phyloP scores from a whole-genome alignment of 1,140 invertebrate species.

The Palaemon carinicauda region DNA sequence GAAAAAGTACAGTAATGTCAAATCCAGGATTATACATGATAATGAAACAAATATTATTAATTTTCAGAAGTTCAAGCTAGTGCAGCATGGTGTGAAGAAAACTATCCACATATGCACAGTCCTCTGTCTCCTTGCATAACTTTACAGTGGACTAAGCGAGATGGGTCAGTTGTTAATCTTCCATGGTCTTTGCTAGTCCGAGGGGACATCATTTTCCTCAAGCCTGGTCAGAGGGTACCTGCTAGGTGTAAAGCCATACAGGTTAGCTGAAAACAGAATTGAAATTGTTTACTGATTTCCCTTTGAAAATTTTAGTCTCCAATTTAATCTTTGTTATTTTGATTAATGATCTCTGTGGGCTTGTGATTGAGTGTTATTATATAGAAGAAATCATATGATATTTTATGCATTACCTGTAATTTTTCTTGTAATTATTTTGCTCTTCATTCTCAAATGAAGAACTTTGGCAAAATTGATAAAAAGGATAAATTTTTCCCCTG shows the following conservation, averaged over 20 bases:
- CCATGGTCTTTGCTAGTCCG: slow-evolving; percentile 89
- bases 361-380: no score
- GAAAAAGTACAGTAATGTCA: neutral
- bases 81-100: slow-evolving; percentile 74
- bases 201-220: slow-evolving; percentile 86
- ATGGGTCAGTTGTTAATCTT: slow-evolving; percentile 85
- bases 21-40: neutral
- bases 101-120: slow-evolving; percentile 87
- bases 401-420: no score
- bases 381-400: no score
- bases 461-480: no score
- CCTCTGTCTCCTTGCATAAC: slow-evolving; percentile 93
- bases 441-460: no score
- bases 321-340: no score
- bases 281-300: neutral
- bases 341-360: no score
- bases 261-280: slow-evolving; percentile 62
- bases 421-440: no score
- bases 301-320: neutral
- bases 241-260: slow-evolving; percentile 76
- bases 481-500: no score
- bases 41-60: neutral
- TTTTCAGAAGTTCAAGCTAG: slow-evolving; percentile 26
- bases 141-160: slow-evolving; percentile 92
- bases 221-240: slow-evolving; percentile 86